phyloP scores from a whole-genome alignment of 2,113 vertebrate species.

The Etheostoma cragini region DNA sequence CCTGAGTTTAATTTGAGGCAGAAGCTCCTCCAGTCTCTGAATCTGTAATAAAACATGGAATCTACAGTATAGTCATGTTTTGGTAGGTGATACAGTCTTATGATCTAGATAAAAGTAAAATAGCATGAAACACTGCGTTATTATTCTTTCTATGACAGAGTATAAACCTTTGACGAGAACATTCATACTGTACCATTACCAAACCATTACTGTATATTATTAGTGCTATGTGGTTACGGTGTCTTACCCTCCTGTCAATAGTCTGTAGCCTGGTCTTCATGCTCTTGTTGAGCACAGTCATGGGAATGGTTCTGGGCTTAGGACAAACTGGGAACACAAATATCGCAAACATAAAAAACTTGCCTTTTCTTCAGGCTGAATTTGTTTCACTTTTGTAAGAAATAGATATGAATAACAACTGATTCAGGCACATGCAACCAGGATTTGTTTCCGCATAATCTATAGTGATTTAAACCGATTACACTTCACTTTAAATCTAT shows the following conservation, averaged over 20 bases:
- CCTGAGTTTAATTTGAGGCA: constrained; percentile 81
- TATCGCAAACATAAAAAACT: neutral
- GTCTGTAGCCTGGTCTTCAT: constrained; percentile 79
- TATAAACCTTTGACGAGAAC: too few species aligned
- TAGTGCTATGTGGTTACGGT: neutral
- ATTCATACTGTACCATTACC: neutral
- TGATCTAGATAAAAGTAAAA: neutral
- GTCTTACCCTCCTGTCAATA: constrained; percentile 77
- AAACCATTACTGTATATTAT: neutral
- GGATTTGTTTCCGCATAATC: too few species aligned
- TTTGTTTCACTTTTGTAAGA: neutral
- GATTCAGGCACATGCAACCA: neutral
- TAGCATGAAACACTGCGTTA: neutral
- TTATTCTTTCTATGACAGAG: too few species aligned
- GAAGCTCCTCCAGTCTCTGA: constrained; percentile 81
- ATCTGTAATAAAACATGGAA: constrained; percentile 70
- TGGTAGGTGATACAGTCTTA: neutral
- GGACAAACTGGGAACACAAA: constrained; percentile 72
- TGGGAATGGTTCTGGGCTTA: constrained; percentile 72
- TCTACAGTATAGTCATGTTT: neutral
- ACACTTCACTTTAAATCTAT: too few species aligned
- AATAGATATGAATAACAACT: neutral
- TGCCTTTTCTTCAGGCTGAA: neutral
- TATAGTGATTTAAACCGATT: too few species aligned
- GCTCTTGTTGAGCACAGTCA: constrained; percentile 78